Conservation (phyloP, 2,113 vertebrate genomes). For the Tamias sibiricus region DNA sequence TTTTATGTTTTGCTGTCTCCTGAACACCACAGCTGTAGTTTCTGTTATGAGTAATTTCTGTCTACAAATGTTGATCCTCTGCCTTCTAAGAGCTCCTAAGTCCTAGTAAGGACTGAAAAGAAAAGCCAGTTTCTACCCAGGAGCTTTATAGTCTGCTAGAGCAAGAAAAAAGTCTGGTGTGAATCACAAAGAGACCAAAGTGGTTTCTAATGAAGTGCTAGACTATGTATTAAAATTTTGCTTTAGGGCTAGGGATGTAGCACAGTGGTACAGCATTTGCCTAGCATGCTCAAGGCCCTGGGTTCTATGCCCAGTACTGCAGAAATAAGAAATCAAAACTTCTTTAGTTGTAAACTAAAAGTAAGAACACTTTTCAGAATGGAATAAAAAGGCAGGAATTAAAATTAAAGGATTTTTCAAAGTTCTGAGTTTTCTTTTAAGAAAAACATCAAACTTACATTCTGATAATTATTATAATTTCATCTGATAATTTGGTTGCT, state of each 20-base stretch:
- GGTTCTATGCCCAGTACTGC: neutral
- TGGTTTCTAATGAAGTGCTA: slow-evolving; percentile 15
- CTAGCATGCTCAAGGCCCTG: neutral
- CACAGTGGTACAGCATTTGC: neutral
- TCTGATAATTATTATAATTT: slow-evolving; percentile 42
- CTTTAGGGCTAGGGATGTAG: too few species aligned
- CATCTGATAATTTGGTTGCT: slow-evolving; percentile 19
- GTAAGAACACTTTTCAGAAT: slow-evolving; percentile 3
- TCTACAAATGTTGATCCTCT: neutral
- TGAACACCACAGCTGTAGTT: neutral
- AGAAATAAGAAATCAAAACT: neutral
- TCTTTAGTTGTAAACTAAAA: neutral
- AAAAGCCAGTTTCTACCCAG: neutral
- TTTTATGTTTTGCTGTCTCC: neutral
- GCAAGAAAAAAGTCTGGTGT: neutral
- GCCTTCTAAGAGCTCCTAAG: neutral
- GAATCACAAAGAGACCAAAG: neutral
- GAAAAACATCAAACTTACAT: slow-evolving; percentile 30
- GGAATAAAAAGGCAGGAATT: neutral
- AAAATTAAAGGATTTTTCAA: slow-evolving; percentile 42
- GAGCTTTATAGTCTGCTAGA: neutral
- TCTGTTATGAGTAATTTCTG: neutral
- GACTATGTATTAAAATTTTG: neutral
- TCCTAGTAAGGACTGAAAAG: neutral
- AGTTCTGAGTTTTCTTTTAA: slow-evolving; percentile 45